A percentile compares a stretch with the other conserved stretches of the same genome.
These are phyloP conservation scores for Drosophila melanica DNA, from an alignment of 1,140 invertebrate genomes.

Conservation along the genomic window DNA sequence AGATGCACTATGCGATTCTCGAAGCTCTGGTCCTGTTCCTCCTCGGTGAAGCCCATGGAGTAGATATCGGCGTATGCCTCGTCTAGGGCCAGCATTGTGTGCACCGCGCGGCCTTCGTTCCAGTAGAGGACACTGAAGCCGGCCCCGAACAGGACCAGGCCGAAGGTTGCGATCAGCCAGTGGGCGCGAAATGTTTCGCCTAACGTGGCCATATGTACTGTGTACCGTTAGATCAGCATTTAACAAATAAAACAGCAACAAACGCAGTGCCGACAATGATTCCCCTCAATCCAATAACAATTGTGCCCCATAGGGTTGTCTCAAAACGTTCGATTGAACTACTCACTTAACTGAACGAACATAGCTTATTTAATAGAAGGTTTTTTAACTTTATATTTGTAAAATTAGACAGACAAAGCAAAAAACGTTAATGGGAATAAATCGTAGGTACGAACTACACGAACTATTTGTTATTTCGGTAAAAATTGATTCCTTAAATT, in stretches of 20 bases:
- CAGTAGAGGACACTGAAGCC: conserved; percentile 88
- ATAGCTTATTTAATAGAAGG: too few species aligned
- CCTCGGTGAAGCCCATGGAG: conserved; percentile 85
- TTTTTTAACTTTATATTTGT: too few species aligned
- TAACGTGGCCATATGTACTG: conserved; percentile 80
- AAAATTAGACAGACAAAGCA: too few species aligned
- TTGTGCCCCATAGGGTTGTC: too few species aligned
- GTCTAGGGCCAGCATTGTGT: conserved; percentile 88
- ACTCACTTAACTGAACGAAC: too few species aligned
- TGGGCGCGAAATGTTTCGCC: conserved; percentile 86
- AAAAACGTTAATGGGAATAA: too few species aligned
- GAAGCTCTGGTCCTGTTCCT: conserved; percentile 86
- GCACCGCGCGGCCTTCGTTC: conserved; percentile 91
- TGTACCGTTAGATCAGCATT: conserved; percentile 9
- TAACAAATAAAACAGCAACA: conserved; percentile 28
- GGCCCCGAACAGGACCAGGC: conserved; percentile 85
- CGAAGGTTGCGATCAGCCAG: conserved; percentile 87
- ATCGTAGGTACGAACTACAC: too few species aligned
- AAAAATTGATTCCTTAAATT: too few species aligned
- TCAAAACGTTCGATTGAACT: too few species aligned
- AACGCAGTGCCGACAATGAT: conserved; percentile 18
- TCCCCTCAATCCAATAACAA: not conserved
- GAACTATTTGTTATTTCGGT: too few species aligned
- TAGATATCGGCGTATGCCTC: conserved; percentile 88
- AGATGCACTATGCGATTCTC: conserved; percentile 92